Evolutionary conservation across 2,797 vertebrate species (phyloP), one percentile per base, ranked within the genome.

Genomic region (Myiotriccus ornatus): DNA sequence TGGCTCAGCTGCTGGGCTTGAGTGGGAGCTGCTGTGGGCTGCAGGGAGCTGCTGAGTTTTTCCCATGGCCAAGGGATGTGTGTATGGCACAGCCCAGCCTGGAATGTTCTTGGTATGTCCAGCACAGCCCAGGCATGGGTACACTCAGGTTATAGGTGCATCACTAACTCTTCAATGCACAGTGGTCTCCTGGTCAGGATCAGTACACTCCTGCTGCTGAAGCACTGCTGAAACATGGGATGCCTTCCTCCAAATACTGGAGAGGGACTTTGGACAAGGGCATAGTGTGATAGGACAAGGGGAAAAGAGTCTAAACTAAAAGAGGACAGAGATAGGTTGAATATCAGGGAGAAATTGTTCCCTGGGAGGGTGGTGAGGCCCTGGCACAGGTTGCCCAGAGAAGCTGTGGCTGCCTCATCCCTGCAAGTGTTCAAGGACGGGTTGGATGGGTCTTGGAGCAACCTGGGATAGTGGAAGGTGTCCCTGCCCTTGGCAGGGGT

Each of bases 51-150:
- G 59, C 37, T 49, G 22, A 14, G 44, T 5, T 28, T 73, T 53
- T 35, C 47, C 44, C 50, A 25, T 8, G 27, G 47, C 24, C 11
- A 3, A 0, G 18, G 78, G 22, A 28, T 1, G 5, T 32, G 56
- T 41, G 39, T 12, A 3, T 20, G 1, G n/a, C 47, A 25, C 41
- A 71, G 81, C 63, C n/a, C 57, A 41, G 53, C 20, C n/a, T 56
- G 52, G 59, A 65, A 52, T 28, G 74, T n/a, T 39, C 67, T 35
- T 7, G 13, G 43, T 7, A 3, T 0, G 0, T 10, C 21, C 64
- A 32, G 71, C 47, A 30, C 24, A 21, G 35, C 10, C 1, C 3
- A 4, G 46, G 6, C 28, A 28, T 3, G 59, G 32, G 11, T 13
- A 27, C 20, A 2, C 47, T 73, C 28, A 7, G 23, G 12, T n/a